Percentiles rank a stretch among this genome's conserved stretches.
Conservation (phyloP, 1,140 invertebrate genomes). For the Phthorimaea operculella region DNA sequence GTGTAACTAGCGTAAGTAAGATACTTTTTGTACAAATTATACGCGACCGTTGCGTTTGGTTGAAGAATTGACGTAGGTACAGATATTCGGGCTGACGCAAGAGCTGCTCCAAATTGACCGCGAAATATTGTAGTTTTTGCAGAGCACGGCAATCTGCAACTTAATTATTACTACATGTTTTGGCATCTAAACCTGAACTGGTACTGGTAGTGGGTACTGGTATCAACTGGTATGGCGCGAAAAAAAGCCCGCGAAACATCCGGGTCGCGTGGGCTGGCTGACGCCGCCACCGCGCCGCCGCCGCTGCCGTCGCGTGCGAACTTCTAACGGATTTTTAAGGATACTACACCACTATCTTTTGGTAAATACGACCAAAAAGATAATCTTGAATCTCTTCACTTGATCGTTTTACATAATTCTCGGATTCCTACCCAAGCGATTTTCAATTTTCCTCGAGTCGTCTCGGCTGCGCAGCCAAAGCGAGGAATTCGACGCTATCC, state of each 20-base stretch:
- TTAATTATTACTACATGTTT: slow-evolving; percentile 20
- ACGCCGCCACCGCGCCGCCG: neutral
- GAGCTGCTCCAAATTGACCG: slow-evolving; percentile 3
- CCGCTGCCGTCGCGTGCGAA: slow-evolving; percentile 11
- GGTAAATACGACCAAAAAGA: neutral
- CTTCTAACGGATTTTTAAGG: slow-evolving; percentile 13
- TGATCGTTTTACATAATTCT: neutral
- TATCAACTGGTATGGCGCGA: slow-evolving; percentile 10
- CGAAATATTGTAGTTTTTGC: slow-evolving; percentile 1
- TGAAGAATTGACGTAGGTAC: no score
- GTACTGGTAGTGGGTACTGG: slow-evolving; percentile 22
- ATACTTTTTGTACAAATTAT: no score
- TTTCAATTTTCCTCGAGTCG: slow-evolving; percentile 21
- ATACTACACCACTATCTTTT: neutral
- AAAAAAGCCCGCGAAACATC: slow-evolving; percentile 35
- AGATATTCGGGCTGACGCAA: neutral
- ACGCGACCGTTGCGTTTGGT: no score
- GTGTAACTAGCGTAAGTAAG: no score
- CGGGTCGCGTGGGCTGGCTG: slow-evolving; percentile 21
- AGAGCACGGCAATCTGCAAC: slow-evolving; percentile 12
- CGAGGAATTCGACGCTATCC: slow-evolving; percentile 39
- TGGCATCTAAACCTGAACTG: slow-evolving; percentile 8
- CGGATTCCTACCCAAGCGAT: neutral
- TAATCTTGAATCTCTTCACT: neutral
- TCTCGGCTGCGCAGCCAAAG: slow-evolving; percentile 19